phyloP scores from a whole-genome alignment of 2,797 vertebrate species.

The Kryptopterus vitreolus region DNA sequence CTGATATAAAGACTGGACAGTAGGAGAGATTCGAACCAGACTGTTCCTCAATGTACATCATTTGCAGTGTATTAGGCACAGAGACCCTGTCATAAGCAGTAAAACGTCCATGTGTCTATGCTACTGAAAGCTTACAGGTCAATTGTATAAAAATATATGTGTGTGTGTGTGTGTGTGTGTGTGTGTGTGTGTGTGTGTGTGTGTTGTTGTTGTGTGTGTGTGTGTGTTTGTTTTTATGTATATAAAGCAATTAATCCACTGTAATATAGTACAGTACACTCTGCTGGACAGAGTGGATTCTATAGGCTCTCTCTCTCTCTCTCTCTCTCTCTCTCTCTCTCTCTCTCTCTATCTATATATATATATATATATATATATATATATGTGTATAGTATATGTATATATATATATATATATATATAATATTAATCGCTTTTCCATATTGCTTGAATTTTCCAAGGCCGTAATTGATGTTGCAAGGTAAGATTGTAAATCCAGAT shows the following conservation, averaged over 20 bases:
- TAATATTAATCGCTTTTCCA: too few species aligned
- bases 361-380: too few species aligned
- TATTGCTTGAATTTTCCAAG: not conserved
- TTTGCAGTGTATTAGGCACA: not conserved
- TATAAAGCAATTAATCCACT: too few species aligned
- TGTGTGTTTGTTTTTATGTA: too few species aligned
- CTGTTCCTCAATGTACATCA: not conserved
- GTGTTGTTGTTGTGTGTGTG: too few species aligned
- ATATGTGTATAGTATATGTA: not conserved
- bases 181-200: too few species aligned
- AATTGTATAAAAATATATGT: not conserved
- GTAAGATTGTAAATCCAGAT: slow-evolving; percentile 6
- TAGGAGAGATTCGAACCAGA: not conserved
- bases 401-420: not conserved
- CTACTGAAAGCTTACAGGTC: not conserved
- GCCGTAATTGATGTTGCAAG: not conserved
- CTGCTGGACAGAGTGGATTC: too few species aligned
- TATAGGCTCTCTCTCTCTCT: too few species aligned
- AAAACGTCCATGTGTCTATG: not conserved
- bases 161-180: too few species aligned
- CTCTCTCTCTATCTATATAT: too few species aligned
- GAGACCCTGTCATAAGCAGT: not conserved
- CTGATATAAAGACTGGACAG: not conserved
- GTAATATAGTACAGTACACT: too few species aligned
- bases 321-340: too few species aligned